These are phyloP conservation scores for Mormoops blainvillei DNA, from an alignment of 2,113 vertebrate species.

Conservation along the genomic window DNA sequence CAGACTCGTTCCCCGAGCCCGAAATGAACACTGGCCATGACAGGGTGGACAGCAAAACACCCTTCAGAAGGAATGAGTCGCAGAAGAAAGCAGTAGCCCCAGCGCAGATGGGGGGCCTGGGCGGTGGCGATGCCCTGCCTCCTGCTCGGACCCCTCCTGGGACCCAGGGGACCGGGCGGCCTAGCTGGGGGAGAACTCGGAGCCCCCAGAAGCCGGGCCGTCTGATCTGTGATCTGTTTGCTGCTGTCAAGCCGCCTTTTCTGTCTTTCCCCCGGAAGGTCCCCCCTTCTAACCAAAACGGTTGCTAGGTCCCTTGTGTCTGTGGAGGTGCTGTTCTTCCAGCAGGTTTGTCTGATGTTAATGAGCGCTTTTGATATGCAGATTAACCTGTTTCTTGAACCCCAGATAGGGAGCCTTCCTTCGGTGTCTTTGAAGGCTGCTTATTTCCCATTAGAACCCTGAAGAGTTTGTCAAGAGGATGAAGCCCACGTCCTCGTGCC, in stretches of 20 bases:
- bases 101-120: rapidly evolving
- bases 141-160: no score
- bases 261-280: neutral
- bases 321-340: no score
- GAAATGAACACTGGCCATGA: constrained; percentile 45
- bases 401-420: no score
- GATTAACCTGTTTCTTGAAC: no score
- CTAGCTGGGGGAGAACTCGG: no score
- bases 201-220: no score
- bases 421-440: neutral
- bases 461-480: rapidly evolving
- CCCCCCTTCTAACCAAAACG: neutral
- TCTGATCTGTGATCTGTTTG: neutral
- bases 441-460: rapidly evolving
- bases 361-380: neutral
- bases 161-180: no score
- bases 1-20: constrained; percentile 56
- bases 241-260: no score
- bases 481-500: no score
- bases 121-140: no score
- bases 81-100: no score
- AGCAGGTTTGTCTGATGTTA: no score
- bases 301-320: neutral
- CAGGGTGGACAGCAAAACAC: neutral
- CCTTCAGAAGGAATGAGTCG: neutral